Evolutionary conservation across 2,888 invertebrate genomes (phyloP), one percentile per base, ranked within the genome.

Genomic region (Mythimna impura): DNA sequence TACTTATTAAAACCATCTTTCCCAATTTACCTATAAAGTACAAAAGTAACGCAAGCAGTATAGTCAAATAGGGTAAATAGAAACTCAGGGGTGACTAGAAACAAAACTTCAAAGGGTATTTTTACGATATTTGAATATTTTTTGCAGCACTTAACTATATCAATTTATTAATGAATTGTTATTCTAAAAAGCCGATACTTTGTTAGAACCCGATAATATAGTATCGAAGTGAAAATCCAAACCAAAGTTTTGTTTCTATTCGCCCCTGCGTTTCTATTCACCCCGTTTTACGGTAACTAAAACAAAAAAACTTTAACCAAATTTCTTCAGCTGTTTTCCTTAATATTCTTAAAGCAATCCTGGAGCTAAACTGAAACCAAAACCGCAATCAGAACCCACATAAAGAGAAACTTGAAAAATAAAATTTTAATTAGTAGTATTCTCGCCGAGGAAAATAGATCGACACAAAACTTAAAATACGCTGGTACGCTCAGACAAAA

Each of bases 321-420:
- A 58, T 34, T 25, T 52, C 1, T 40, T 17, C 20, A 20, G n/a
- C 8, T 30, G 6, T 62, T 78, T 55, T 65, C 25, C n/a, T 70
- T 57, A 43, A 36, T 57, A 66, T 30, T 20, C 30, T 30, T 30
- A 4, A 52, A 62, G 43, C 34, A 65, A 71, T 36, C 22, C 10
- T n/a, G 52, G 25, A 63, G 25, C 22, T 36, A 25, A 10, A 40
- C 14, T 14, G 30, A 63, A 61, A 63, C 65, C 52, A 36, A 47
- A 30, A 8, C 57, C 47, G 22, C 52, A 66, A 60, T 65, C 54
- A 64, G 20, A 65, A 61, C 1, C 6, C 17, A 54, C 54, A 40
- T 72, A 43, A 52, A 30, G 40, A 14, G 34, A 61, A 73, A 67
- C 40, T 79, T 66, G n/a, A 55, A 67, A 66, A 73, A 61, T 71